phyloP scores from a whole-genome alignment of 1,140 invertebrate species.

The Akabosia matsudoensis region DNA sequence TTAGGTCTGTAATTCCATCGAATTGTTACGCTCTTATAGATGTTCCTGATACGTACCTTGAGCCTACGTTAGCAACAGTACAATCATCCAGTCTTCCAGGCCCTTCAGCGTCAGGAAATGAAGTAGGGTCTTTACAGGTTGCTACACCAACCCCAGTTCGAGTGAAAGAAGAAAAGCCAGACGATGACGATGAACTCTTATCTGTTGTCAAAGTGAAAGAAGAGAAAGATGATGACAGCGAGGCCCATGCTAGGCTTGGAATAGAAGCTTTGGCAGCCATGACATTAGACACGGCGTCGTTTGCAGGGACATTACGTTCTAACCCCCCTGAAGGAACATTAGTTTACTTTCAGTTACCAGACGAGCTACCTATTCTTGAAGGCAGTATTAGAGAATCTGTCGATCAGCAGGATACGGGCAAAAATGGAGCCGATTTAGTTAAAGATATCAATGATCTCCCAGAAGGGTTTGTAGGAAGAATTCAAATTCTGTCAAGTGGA shows the following conservation, averaged over 20 bases:
- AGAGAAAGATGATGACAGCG: not conserved
- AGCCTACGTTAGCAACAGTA: too few relatives aligned
- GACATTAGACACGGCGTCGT: slow-evolving; percentile 17
- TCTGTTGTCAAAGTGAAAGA: not conserved
- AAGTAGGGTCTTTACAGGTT: too few relatives aligned
- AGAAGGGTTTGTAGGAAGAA: slow-evolving; percentile 59
- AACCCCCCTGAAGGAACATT: slow-evolving; percentile 14
- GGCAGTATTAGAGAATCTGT: slow-evolving; percentile 54
- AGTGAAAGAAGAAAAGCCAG: not conserved
- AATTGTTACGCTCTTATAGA: not conserved
- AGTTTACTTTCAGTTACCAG: slow-evolving; percentile 28
- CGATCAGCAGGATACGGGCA: slow-evolving; percentile 52
- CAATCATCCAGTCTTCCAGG: too few relatives aligned
- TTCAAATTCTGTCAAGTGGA: slow-evolving; percentile 58
- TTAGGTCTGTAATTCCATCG: not conserved
- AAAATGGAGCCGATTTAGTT: slow-evolving; percentile 49
- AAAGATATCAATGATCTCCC: slow-evolving; percentile 54
- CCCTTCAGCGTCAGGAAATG: too few relatives aligned
- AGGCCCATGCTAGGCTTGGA: not conserved
- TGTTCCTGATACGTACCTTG: not conserved
- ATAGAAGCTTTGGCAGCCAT: not conserved
- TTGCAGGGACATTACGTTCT: slow-evolving; percentile 11
- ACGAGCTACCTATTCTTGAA: slow-evolving; percentile 53
- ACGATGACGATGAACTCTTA: not conserved
- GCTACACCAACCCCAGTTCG: not conserved